A percentile compares a stretch with the other conserved stretches of the same genome.
Evolutionary conservation across 2,797 vertebrate species (phyloP).

Genomic region (Sebastes matsubarae): DNA sequence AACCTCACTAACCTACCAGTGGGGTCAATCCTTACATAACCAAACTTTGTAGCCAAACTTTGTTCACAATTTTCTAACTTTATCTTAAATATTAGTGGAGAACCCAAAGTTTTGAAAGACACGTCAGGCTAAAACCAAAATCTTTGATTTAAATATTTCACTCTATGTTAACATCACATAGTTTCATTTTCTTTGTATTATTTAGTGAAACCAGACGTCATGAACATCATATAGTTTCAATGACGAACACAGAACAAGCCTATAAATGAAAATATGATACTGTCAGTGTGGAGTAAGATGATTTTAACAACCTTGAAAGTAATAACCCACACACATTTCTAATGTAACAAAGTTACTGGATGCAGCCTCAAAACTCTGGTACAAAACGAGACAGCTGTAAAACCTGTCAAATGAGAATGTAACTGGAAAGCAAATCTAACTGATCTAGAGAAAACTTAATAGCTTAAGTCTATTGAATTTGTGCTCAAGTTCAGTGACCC

Average conservation of each 20-base stretch:
- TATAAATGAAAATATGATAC: not conserved
- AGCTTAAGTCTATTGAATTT: not conserved
- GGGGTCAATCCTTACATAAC: not conserved
- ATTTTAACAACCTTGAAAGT: not conserved
- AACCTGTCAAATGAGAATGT: not conserved
- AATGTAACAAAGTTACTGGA: not conserved
- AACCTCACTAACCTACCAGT: not conserved
- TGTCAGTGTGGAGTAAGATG: not conserved
- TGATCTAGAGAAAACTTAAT: not conserved
- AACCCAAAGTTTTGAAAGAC: not conserved
- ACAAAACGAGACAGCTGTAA: not conserved
- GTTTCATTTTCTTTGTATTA: not conserved
- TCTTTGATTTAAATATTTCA: not conserved
- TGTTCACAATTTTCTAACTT: not conserved
- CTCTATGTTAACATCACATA: not conserved
- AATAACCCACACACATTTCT: not conserved
- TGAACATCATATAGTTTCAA: not conserved
- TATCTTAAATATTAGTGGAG: not conserved
- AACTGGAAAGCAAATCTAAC: not conserved
- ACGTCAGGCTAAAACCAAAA: not conserved
- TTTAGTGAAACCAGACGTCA: not conserved
- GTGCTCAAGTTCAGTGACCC: not conserved
- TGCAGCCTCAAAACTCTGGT: not conserved
- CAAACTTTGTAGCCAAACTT: not conserved
- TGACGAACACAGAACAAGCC: not conserved